phyloP scores from a whole-genome alignment of 2,888 invertebrate genomes.

The Nudaria mundana region DNA sequence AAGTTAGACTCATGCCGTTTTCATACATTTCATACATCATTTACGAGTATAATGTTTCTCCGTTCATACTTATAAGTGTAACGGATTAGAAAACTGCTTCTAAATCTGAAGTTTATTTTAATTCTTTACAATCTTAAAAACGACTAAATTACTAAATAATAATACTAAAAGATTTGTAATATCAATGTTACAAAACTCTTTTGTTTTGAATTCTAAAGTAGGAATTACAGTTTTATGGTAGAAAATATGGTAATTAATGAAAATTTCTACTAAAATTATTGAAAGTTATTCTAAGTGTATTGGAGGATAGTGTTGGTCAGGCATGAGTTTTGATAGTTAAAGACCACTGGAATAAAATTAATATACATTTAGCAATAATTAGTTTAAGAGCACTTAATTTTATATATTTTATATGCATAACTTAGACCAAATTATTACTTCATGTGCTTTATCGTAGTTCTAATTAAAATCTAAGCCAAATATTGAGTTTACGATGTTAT shows the following conservation, averaged over 20 bases:
- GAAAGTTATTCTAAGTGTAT: slow-evolving; percentile 23
- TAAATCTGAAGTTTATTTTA: too few species aligned
- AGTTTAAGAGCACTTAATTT: slow-evolving; percentile 73
- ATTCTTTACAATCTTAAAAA: too few species aligned
- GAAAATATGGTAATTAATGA: slow-evolving; percentile 13
- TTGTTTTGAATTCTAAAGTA: too few species aligned
- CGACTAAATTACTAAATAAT: too few species aligned
- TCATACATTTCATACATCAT: slow-evolving; percentile 22
- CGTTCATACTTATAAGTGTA: too few species aligned
- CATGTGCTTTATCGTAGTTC: slow-evolving; percentile 77
- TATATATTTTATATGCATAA: slow-evolving; percentile 66
- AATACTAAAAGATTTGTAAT: too few species aligned
- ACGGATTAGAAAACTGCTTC: too few species aligned
- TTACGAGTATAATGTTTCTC: too few species aligned
- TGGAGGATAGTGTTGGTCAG: slow-evolving; percentile 28
- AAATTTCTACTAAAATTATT: slow-evolving; percentile 24
- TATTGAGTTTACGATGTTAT: slow-evolving; percentile 76
- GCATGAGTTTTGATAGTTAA: slow-evolving; percentile 42
- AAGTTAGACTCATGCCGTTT: slow-evolving; percentile 37
- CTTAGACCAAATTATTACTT: slow-evolving; percentile 80
- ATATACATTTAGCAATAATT: slow-evolving; percentile 74
- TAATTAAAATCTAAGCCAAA: slow-evolving; percentile 81
- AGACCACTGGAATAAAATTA: slow-evolving; percentile 65
- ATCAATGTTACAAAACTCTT: too few species aligned
- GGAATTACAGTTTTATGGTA: too few species aligned